These are phyloP conservation scores for Drosophila setifemur DNA, from an alignment of 1,140 invertebrate species.

Conservation along the genomic window DNA sequence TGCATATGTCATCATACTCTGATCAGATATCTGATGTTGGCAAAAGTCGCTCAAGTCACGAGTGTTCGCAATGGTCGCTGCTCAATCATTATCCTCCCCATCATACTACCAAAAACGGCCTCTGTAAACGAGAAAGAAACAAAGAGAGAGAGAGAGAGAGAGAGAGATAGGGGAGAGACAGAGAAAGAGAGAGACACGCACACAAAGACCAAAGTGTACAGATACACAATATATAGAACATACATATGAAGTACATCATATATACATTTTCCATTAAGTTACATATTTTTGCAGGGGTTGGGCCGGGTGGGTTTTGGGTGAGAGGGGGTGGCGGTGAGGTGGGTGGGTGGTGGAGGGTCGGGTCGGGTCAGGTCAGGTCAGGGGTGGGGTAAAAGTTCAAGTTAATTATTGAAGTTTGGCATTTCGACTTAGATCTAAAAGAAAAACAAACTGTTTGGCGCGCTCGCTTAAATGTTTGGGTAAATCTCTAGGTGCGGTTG, in stretches of 20 bases:
- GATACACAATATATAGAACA: slow-evolving; percentile 25
- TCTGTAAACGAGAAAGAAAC: slow-evolving; percentile 81
- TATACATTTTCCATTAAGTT: slow-evolving; percentile 6
- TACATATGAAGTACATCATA: no score
- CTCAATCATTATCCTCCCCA: slow-evolving; percentile 81
- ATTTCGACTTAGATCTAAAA: slow-evolving; percentile 68
- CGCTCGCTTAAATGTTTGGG: slow-evolving; percentile 46
- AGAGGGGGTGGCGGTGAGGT: slow-evolving; percentile 8
- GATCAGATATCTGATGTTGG: slow-evolving; percentile 25
- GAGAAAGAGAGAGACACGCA: slow-evolving; percentile 65
- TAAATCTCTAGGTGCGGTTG: slow-evolving; percentile 35
- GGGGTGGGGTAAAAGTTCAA: slow-evolving; percentile 65
- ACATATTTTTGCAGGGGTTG: slow-evolving; percentile 29
- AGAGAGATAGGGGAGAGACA: slow-evolving; percentile 30
- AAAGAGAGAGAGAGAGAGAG: slow-evolving; percentile 59
- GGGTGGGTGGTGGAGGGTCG: slow-evolving; percentile 14
- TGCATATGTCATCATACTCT: slow-evolving; percentile 8
- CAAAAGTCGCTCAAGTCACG: slow-evolving; percentile 73
- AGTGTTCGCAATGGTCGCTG: slow-evolving; percentile 63
- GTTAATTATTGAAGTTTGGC: slow-evolving; percentile 78
- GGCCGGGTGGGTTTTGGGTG: slow-evolving; percentile 15
- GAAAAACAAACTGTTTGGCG: slow-evolving; percentile 34
- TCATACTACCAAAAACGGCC: slow-evolving; percentile 82
- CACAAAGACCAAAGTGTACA: slow-evolving; percentile 52
- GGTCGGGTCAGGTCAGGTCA: slow-evolving; percentile 26